These are phyloP conservation scores for Ochotona curzoniae DNA, from an alignment of 2,113 vertebrate genomes.

Conservation along the genomic window DNA sequence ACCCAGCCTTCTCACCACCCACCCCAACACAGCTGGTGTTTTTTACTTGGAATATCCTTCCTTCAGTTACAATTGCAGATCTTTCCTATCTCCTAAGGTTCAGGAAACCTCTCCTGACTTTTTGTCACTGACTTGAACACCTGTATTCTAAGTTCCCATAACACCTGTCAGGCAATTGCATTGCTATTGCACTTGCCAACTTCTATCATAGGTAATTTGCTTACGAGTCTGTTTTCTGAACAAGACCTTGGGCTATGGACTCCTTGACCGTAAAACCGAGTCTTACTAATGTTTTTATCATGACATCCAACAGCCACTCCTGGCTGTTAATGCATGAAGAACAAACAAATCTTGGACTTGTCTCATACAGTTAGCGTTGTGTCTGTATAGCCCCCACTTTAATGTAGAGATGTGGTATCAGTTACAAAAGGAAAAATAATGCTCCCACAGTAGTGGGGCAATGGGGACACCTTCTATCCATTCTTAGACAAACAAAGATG, in stretches of 20 bases:
- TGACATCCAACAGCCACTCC: neutral
- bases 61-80: neutral
- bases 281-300: neutral
- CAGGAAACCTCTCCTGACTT: neutral
- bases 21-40: neutral
- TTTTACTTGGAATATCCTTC: neutral
- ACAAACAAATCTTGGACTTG: neutral
- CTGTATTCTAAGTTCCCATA: neutral
- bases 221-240: neutral
- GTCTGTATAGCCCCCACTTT: neutral
- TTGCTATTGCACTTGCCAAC: neutral
- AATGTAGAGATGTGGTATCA: neutral
- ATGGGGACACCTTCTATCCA: neutral
- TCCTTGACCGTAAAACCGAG: neutral
- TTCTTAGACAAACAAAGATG: constrained; percentile 15
- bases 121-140: neutral
- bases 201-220: neutral
- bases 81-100: neutral
- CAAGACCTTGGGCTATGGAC: neutral
- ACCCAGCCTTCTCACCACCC: neutral
- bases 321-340: neutral
- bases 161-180: neutral
- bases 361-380: too few species aligned
- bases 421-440: neutral
- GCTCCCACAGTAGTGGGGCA: too few species aligned